phyloP scores from a whole-genome alignment of 2,113 vertebrate species.

The Setophaga kirtlandii region DNA sequence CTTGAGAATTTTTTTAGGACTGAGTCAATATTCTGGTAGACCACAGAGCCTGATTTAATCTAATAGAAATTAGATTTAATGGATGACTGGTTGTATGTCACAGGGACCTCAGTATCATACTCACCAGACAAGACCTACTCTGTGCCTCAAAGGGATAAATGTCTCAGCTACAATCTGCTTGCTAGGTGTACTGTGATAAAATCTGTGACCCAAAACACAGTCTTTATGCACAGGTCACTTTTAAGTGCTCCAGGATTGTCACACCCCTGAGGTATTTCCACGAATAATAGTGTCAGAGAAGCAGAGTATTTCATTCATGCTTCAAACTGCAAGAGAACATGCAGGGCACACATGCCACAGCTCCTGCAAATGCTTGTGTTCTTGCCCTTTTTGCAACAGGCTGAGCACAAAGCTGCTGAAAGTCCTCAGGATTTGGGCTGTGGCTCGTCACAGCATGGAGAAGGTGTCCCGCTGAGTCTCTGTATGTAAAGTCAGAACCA shows the following conservation, averaged over 20 bases:
- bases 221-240: background rate
- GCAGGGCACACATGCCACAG: background rate
- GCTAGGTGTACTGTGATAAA: background rate
- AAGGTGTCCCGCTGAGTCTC: background rate
- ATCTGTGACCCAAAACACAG: background rate
- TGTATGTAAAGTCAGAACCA: background rate
- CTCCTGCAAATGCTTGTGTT: background rate
- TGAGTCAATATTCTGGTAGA: background rate
- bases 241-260: background rate
- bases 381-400: background rate
- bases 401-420: background rate
- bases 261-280: background rate
- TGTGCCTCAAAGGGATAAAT: background rate
- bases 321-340: background rate
- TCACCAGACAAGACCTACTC: background rate
- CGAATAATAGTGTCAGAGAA: background rate
- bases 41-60: background rate
- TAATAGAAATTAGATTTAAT: background rate
- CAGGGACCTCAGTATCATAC: background rate
- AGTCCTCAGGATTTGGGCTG: background rate
- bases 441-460: background rate
- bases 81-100: background rate
- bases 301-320: background rate
- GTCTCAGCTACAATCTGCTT: background rate
- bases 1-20: background rate